A percentile compares a stretch with the other conserved stretches of the same genome.
These are phyloP conservation scores for Vireo griseus DNA, from an alignment of 2,797 vertebrate genomes.

Conservation along the genomic window DNA sequence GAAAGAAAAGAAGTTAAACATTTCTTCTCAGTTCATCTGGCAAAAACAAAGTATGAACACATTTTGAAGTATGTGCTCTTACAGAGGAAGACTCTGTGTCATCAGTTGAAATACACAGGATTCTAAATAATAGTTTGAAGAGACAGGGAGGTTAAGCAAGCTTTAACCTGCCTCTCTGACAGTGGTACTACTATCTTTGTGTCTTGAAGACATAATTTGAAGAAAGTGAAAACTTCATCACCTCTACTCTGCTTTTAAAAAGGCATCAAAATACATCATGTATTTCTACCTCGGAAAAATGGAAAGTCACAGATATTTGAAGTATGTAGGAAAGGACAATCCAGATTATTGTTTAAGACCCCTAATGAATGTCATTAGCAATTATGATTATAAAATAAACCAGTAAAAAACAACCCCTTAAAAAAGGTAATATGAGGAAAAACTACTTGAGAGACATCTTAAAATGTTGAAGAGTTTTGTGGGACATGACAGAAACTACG, in stretches of 20 bases:
- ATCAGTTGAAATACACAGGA: background rate
- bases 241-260: background rate
- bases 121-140: background rate
- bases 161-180: background rate
- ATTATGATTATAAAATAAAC: background rate
- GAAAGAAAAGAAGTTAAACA: background rate
- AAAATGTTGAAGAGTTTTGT: background rate
- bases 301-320: background rate
- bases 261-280: background rate
- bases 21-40: background rate
- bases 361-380: background rate
- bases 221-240: background rate
- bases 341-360: background rate
- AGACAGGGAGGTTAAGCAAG: background rate
- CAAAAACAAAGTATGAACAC: background rate
- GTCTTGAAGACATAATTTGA: background rate
- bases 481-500: background rate
- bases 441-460: background rate
- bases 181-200: background rate
- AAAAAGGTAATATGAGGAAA: background rate
- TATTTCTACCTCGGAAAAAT: background rate
- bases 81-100: background rate
- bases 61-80: background rate
- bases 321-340: background rate
- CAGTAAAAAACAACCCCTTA: fast-evolving